A percentile compares a stretch with the other conserved stretches of the same genome.
These are phyloP conservation scores for Drosophila erecta DNA, from an alignment of 1,140 invertebrate genomes.

Conservation along the genomic window DNA sequence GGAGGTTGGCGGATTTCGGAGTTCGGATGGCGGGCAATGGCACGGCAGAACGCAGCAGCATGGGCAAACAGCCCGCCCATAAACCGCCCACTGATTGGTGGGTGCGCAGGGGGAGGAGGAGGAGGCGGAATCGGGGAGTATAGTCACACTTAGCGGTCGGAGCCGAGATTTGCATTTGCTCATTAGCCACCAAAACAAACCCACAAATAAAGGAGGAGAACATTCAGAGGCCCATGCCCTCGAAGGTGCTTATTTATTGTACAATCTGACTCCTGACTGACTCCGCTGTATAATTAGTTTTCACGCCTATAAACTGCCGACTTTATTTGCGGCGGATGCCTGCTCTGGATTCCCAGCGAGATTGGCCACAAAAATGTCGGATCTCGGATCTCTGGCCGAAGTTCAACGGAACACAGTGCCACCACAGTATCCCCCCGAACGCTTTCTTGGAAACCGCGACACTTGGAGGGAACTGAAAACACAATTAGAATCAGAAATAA, in stretches of 20 bases:
- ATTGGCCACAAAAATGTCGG: constrained; percentile 57
- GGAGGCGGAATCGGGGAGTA: constrained; percentile 4
- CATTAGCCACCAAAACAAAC: constrained; percentile 47
- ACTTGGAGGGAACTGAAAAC: constrained; percentile 14
- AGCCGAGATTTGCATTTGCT: constrained; percentile 56
- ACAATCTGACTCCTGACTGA: constrained; percentile 53
- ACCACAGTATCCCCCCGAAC: constrained; percentile 24
- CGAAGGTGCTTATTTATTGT: constrained; percentile 62
- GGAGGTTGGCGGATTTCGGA: constrained; percentile 45
- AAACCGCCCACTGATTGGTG: constrained; percentile 15
- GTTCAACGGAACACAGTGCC: constrained; percentile 73
- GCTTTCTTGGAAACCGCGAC: constrained; percentile 45
- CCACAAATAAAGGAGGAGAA: not conserved
- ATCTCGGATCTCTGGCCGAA: constrained; percentile 38
- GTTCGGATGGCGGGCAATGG: constrained; percentile 40
- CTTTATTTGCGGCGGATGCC: constrained; percentile 70
- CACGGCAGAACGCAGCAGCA: constrained; percentile 27
- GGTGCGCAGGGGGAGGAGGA: not conserved
- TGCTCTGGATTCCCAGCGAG: constrained; percentile 46
- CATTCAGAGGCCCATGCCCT: not conserved
- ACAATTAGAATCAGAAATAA: constrained; percentile 8
- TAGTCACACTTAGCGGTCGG: constrained; percentile 34
- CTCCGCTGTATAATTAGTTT: constrained; percentile 73
- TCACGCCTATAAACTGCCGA: constrained; percentile 69
- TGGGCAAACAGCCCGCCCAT: constrained; percentile 71